Base-by-base conservation (phyloP, 2,113 vertebrate genomes). In the Bombycilla garrulus region DNA sequence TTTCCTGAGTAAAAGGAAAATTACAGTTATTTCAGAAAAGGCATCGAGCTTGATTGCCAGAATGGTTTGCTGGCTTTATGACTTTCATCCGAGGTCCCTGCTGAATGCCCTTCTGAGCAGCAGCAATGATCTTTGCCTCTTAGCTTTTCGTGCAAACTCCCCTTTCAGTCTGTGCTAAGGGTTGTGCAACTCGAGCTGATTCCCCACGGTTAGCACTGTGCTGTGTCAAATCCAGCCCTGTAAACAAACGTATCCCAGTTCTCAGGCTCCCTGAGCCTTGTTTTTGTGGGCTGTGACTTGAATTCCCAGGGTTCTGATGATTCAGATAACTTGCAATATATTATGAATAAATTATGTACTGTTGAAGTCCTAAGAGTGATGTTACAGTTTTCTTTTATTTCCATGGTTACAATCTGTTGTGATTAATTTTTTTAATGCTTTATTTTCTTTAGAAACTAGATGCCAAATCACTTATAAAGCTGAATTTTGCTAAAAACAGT, bases 401-500 rank as follows among this genome's bases (percentile, higher is more conserved):
- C 78, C 31, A 16, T 15, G 25, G 77, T 82, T 86, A 74, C 28
- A 47, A 69, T 83, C 53, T 70, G 35, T 69, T 71, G 38, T 60
- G 85, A 92, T 82, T 97, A 91, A 90, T 79, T 44, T 84, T 87
- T 80, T 84, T 57, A 66, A 81, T 92, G 31, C 33, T 94, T 54
- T 40, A 5, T 84, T 88, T 81, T 57, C 73, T 97, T 58, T 96
- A 99, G 99, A 99, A 99, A 97, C 97, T 99, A 24, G 99, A 99
- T 47, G 98, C 98, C 44, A 99, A 99, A 95, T 98, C 99, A 36
- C 98, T 99, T 84, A 99, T 99, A 97, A 99, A 98, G 94, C 98
- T 99, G 57, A 99, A 99, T 96, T 97, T 99, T 83, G 95, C 97
- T 83, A 99, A 99, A 97, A 99, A 99, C 98, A 99, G 69, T 15